These are phyloP conservation scores for Semnopithecus entellus DNA, from an alignment of 2,113 vertebrate genomes.

Conservation along the genomic window DNA sequence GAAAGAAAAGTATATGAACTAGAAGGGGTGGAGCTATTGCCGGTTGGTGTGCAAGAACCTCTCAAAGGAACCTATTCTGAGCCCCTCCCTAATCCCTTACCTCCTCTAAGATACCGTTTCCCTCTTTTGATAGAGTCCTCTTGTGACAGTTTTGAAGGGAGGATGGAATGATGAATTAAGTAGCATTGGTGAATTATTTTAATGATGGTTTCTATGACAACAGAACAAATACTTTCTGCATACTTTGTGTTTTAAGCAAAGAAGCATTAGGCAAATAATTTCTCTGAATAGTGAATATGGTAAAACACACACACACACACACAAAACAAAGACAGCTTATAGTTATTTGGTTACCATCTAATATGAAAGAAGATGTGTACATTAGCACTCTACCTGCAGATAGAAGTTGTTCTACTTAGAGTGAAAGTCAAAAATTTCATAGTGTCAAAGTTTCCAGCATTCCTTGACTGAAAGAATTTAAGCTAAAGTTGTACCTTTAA, in stretches of 20 bases:
- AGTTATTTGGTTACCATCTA: background rate
- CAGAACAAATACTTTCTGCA: constrained; percentile 76
- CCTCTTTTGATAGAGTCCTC: constrained; percentile 51
- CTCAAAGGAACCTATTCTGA: constrained; percentile 40
- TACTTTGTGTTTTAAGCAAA: constrained; percentile 79
- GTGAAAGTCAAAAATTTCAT: background rate
- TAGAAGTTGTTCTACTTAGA: background rate
- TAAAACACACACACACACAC: background rate
- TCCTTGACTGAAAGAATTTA: background rate
- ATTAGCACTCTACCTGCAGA: background rate
- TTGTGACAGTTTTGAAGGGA: constrained; percentile 73
- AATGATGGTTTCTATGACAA: constrained; percentile 85
- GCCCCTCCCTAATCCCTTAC: background rate
- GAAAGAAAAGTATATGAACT: background rate
- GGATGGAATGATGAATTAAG: constrained; percentile 80
- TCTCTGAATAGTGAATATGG: constrained; percentile 58
- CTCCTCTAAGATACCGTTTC: background rate
- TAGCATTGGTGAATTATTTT: constrained; percentile 79
- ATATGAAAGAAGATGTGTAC: background rate
- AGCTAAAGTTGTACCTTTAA: background rate
- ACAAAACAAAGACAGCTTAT: background rate
- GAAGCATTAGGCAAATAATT: constrained; percentile 74
- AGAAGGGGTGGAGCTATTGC: constrained; percentile 18
- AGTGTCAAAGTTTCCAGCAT: background rate
- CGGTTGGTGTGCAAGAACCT: background rate